Percentiles rank a stretch among this genome's conserved stretches.
phyloP scores from a whole-genome alignment of 1,140 invertebrate species.

The Popillia japonica region DNA sequence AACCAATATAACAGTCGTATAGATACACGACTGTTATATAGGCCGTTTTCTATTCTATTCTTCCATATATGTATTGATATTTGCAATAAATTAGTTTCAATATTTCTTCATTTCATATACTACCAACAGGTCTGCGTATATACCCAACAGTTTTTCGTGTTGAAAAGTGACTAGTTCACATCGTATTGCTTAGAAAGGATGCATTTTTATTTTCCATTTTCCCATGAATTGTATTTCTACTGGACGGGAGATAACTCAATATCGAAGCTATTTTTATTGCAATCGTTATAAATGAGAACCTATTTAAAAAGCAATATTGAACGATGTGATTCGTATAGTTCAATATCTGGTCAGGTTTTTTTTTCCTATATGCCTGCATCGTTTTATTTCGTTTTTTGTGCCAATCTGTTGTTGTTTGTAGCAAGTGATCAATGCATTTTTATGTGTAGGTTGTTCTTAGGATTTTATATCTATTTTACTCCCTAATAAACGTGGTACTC shows the following conservation, averaged over 20 bases:
- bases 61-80: slow-evolving; percentile 31
- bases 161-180: background rate
- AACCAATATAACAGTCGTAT: background rate
- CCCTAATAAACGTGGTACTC: too few relatives aligned
- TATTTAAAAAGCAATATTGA: background rate
- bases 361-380: background rate
- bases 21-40: too few relatives aligned
- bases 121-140: background rate
- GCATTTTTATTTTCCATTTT: slow-evolving; percentile 7
- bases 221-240: background rate
- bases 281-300: background rate
- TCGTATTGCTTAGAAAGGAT: background rate
- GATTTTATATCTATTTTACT: too few relatives aligned
- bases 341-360: background rate
- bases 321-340: background rate
- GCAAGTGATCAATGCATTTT: background rate
- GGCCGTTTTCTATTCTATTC: background rate
- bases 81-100: slow-evolving; percentile 34
- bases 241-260: slow-evolving; percentile 6
- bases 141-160: background rate
- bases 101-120: slow-evolving; percentile 28
- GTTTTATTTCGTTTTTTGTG: background rate
- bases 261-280: slow-evolving; percentile 24
- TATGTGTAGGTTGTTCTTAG: background rate
- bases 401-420: background rate